Evolutionary conservation across 2,113 vertebrate species (phyloP).

Genomic region (Raja brachyura): DNA sequence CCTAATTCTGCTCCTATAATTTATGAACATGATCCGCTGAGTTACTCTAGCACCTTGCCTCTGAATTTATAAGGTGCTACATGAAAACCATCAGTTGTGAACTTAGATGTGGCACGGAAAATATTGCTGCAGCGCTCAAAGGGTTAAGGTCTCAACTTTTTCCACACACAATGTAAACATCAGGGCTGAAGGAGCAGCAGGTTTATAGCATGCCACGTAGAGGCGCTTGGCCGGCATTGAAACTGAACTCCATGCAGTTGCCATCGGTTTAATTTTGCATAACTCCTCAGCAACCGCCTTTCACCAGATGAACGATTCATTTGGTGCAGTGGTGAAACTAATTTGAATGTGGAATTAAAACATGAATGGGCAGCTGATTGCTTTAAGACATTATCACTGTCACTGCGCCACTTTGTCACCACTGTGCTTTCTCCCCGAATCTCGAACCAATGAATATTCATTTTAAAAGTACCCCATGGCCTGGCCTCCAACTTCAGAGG

Average conservation of each 20-base stretch:
- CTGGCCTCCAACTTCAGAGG: neutral
- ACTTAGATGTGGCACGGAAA: neutral
- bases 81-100: neutral
- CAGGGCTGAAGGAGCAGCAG: neutral
- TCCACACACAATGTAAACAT: slow-evolving; percentile 14
- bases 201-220: neutral
- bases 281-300: neutral
- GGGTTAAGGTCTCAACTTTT: slow-evolving; percentile 6
- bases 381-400: no score
- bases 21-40: no score
- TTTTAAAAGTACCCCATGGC: no score
- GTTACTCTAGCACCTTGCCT: no score
- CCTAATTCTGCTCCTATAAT: no score
- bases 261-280: slow-evolving; percentile 2
- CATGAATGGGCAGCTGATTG: neutral
- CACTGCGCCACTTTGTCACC: no score
- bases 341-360: neutral
- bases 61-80: neutral
- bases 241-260: neutral
- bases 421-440: no score
- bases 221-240: neutral
- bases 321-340: neutral
- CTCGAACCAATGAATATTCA: no score
- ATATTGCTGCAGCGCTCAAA: neutral
- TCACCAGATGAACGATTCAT: neutral